Evolutionary conservation across 2,888 invertebrate genomes (phyloP).

Genomic region (Rhabditophanes sp.): DNA sequence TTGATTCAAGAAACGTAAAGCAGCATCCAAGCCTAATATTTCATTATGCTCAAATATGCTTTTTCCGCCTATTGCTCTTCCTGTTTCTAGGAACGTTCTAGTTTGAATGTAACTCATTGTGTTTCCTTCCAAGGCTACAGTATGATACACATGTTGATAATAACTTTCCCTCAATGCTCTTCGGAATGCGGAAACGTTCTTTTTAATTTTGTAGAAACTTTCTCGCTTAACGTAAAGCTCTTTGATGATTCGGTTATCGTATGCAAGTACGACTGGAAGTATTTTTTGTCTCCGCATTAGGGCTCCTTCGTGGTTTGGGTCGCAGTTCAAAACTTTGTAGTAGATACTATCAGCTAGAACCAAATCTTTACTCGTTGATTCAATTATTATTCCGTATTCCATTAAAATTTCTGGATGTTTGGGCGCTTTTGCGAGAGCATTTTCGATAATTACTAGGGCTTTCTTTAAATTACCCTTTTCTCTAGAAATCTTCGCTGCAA

Average conservation of each 20-base stretch:
- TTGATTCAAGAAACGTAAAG: constrained; percentile 71
- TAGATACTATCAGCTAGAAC: constrained; percentile 78
- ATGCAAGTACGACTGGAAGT: too few relatives aligned
- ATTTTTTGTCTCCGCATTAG: too few relatives aligned
- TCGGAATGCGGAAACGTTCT: constrained; percentile 51
- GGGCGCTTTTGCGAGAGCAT: constrained; percentile 76
- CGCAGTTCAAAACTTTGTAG: constrained; percentile 61
- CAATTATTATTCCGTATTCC: constrained; percentile 62
- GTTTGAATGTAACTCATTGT: constrained; percentile 85
- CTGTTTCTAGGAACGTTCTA: constrained; percentile 62
- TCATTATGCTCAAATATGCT: constrained; percentile 92
- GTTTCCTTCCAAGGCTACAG: constrained; percentile 90
- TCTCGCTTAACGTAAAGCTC: constrained; percentile 70
- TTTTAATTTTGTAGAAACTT: constrained; percentile 55
- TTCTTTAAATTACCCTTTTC: constrained; percentile 21
- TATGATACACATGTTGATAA: constrained; percentile 81
- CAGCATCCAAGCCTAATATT: constrained; percentile 72
- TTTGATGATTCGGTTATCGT: constrained; percentile 58
- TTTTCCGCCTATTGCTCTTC: constrained; percentile 63
- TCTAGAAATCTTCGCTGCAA: constrained; percentile 22
- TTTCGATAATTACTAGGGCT: constrained; percentile 51
- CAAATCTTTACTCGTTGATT: constrained; percentile 66
- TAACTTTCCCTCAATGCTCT: constrained; percentile 74
- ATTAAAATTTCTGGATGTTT: constrained; percentile 77
- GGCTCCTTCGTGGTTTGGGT: constrained; percentile 58